Percentiles rank a stretch among this genome's conserved stretches.
Conservation (phyloP, 2,113 vertebrate species). For the Crotophaga sulcirostris region DNA sequence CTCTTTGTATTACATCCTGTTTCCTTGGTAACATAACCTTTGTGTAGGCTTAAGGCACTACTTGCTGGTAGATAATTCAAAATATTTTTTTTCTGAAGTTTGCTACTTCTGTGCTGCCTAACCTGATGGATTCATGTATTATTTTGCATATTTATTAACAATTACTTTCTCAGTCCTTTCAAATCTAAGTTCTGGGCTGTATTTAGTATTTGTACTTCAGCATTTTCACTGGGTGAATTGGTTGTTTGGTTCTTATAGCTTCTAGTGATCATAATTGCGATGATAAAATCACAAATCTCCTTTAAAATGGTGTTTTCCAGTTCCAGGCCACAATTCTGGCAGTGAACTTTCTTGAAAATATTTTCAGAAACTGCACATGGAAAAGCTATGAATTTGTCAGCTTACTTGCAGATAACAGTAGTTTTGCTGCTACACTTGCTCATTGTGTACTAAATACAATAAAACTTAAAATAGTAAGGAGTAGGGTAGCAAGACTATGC, state of each 20-base stretch:
- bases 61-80: background rate
- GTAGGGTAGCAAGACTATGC: background rate
- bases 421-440: background rate
- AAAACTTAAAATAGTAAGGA: background rate
- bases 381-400: background rate
- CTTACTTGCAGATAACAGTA: background rate
- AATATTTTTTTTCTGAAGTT: background rate
- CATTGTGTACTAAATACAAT: background rate
- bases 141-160: background rate
- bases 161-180: background rate
- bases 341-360: background rate
- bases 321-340: background rate
- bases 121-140: background rate
- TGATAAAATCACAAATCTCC: background rate
- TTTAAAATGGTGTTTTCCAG: background rate
- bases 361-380: background rate
- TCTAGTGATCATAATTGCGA: background rate
- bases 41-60: background rate
- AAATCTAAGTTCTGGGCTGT: background rate
- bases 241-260: background rate
- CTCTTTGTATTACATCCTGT: too few species aligned
- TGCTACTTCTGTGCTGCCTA: background rate
- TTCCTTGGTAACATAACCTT: background rate
- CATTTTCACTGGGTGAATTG: background rate
- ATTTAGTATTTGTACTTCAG: background rate